Evolutionary conservation across 2,888 invertebrate species (phyloP), one percentile per base, ranked within the genome.

Genomic region (Ochropleura leucogaster): DNA sequence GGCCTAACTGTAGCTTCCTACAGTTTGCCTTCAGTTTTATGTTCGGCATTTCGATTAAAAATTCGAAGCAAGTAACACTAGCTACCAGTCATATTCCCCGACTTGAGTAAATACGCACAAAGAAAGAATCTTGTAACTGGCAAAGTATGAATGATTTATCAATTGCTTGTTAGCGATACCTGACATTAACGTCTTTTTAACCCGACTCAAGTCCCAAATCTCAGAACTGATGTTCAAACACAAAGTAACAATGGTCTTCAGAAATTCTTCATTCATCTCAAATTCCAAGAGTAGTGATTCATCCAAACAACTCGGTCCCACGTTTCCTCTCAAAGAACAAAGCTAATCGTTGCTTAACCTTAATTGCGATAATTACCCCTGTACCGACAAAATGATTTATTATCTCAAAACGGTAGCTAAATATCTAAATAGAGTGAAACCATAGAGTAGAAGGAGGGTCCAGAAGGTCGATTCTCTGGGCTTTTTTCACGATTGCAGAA

Each of bases 301-400:
- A 87, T 80, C 72, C 74, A 65, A 79, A 83, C 74, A 85, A 69
- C 75, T 72, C 66, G 82, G 91, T 92, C 93, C 90, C 94, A 94
- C 94, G 92, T 91, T 92, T 85, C 91, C 90, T 91, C 89, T 86
- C 84, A 85, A 86, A 91, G 93, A 94, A 95, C 95, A 95, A 95
- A 95, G 89, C 89, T 94, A 94, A 94, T 95, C 91, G 92, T 94
- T 94, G 92, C 91, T 95, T 95, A 96, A 92, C 95, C 95, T 91
- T 95, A 96, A 96, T 96, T 95, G 92, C 94, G 92, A 93, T 96
- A 95, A 96, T 95, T 95, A 95, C 93, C 80, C 74, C 81, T 82
- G 87, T 89, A 92, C 92, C 92, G 93, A 94, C 94, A 92, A 93
- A 93, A 93, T 95, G 95, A 95, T 95, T 94, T 93, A 95, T 95